Base-by-base conservation (phyloP, 2,888 invertebrate species). In the Gnatocerus cornutus region DNA sequence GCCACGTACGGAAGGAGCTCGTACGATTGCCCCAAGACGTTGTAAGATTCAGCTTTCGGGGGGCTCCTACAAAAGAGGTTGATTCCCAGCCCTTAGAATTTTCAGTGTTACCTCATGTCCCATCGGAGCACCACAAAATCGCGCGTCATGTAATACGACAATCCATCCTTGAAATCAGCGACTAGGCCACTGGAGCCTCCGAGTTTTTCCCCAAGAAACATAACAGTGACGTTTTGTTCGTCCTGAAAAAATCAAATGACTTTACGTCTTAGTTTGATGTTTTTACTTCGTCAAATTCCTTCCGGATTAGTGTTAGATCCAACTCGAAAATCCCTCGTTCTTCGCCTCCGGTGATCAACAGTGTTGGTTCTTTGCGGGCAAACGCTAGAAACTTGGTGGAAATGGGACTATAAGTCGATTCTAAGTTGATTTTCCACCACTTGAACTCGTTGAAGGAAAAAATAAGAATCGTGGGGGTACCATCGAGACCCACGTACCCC, bases 71-170 rank as follows among this genome's bases (percentile, higher is more conserved):
- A 80, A 77, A 68, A 41, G 84, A 84, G 84, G 84, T 85, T 84
- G 84, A 84, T 85, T 85, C 84, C 84, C 84, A 84, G 84, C 84
- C 84, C 33, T 27, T 45, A n/a, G n/a, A n/a, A n/a, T 45, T 64
- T 68, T 64, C 63, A 53, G 56, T 41, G 71, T 76, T 79, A 82
- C 82, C 81, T 81, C n/a, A 81, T 84, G 72, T 84, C 79, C 87
- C 86, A 87, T 59, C 86, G 82, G 12, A 87, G 82, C 12, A 86
- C 81, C 3, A 84, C 87, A 74, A 80, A 83, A 77, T 87, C 85
- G 30, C 85, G 79, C 5, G 80, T 77, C 73, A 87, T 79, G 72
- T 85, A 87, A 75, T 87, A 87, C 72, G 81, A 83, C 33, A 87
- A 76, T 10, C 86, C 86, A 33, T 81, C 81, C 72, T 80, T 82